Conservation (phyloP, 1,140 invertebrate genomes). For the Sitodiplosis mosellana region DNA sequence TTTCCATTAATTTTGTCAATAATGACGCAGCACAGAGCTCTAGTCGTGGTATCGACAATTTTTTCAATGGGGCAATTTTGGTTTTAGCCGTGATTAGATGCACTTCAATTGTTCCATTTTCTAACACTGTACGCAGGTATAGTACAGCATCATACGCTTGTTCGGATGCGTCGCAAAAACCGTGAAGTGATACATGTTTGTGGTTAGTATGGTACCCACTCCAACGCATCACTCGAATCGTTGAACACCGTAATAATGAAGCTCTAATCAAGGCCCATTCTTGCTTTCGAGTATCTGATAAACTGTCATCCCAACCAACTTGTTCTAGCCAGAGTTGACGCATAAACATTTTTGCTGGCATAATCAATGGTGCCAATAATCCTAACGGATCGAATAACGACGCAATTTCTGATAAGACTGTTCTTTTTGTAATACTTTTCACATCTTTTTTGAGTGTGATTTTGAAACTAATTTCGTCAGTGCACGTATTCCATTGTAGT, state of each 20-base stretch:
- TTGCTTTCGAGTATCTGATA: slow-evolving; percentile 7
- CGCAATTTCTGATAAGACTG: slow-evolving; percentile 7
- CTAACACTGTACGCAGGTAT: slow-evolving; percentile 12
- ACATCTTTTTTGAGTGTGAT: background rate
- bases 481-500: background rate
- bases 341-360: slow-evolving; percentile 23
- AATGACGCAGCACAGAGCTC: slow-evolving; percentile 27
- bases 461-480: background rate
- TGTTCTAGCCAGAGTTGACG: slow-evolving; percentile 20
- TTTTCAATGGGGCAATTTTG: slow-evolving; percentile 26
- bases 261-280: slow-evolving; percentile 5
- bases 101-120: slow-evolving; percentile 4
- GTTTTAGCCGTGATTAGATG: slow-evolving; percentile 19
- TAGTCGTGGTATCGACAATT: slow-evolving; percentile 25
- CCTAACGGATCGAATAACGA: slow-evolving; percentile 21
- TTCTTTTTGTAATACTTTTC: background rate
- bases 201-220: slow-evolving; percentile 1
- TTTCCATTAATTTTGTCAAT: slow-evolving; percentile 16
- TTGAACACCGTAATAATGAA: background rate
- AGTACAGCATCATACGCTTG: slow-evolving; percentile 10
- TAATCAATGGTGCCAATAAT: slow-evolving; percentile 17
- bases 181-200: slow-evolving; percentile 10
- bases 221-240: slow-evolving; percentile 11
- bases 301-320: slow-evolving; percentile 20
- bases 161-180: slow-evolving; percentile 17